A percentile compares a stretch with the other conserved stretches of the same genome.
phyloP scores from a whole-genome alignment of 2,113 vertebrate species.

The Tenebrosternarchus preto region DNA sequence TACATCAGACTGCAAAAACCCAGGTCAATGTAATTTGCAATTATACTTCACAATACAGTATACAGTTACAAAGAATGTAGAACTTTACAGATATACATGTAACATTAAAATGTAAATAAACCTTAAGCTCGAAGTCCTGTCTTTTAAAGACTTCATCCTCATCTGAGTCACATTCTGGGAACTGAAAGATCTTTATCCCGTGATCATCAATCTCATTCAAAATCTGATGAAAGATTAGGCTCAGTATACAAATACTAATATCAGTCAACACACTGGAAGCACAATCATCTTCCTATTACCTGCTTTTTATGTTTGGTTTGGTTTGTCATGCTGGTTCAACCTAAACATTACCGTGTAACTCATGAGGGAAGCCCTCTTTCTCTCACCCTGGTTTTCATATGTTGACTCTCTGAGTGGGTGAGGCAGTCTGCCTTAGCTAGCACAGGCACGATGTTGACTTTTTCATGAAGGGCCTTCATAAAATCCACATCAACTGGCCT shows the following conservation, averaged over 20 bases:
- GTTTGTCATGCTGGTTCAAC: too few species aligned
- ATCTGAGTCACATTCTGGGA: slow-evolving; percentile 75
- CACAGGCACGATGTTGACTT: slow-evolving; percentile 76
- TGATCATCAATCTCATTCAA: slow-evolving; percentile 69
- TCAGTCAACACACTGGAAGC: too few species aligned
- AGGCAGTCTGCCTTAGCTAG: slow-evolving; percentile 77
- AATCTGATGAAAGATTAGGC: too few species aligned
- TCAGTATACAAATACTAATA: not conserved
- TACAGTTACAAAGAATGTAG: too few species aligned
- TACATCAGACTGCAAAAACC: too few species aligned
- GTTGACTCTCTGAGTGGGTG: slow-evolving; percentile 67
- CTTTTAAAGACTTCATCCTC: slow-evolving; percentile 72
- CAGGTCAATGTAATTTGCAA: too few species aligned
- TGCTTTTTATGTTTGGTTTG: too few species aligned
- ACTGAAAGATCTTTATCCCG: slow-evolving; percentile 75
- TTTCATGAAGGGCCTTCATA: slow-evolving; percentile 74
- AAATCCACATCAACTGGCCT: slow-evolving; percentile 75
- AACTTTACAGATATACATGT: too few species aligned
- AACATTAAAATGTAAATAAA: slow-evolving; percentile 24
- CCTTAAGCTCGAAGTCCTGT: slow-evolving; percentile 73
- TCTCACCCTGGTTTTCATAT: slow-evolving; percentile 72
- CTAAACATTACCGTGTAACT: not conserved
- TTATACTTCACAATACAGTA: too few species aligned
- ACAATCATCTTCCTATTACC: too few species aligned
- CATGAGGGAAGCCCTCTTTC: too few species aligned